Conservation (phyloP, 2,888 invertebrate genomes). For the Electrophaes corylata region DNA sequence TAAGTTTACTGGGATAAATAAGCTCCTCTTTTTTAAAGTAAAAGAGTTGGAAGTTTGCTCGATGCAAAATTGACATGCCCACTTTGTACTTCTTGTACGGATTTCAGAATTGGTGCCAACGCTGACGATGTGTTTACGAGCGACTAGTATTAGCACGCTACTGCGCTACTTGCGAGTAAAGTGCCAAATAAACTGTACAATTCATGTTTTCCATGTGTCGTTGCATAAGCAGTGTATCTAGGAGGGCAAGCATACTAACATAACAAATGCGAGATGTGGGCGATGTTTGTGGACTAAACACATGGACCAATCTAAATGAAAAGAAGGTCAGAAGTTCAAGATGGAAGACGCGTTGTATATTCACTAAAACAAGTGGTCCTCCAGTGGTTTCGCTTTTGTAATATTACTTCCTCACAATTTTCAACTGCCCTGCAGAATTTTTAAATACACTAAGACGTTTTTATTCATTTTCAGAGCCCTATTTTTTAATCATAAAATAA, state of each 20-base stretch:
- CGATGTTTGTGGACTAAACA: no score
- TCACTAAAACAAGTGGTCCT: background rate
- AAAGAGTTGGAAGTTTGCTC: background rate
- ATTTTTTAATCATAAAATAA: background rate
- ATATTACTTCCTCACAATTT: background rate
- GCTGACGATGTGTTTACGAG: slow-evolving; percentile 7
- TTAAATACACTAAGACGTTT: background rate
- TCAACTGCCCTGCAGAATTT: background rate
- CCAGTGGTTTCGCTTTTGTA: background rate
- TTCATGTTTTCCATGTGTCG: background rate
- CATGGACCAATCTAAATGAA: no score
- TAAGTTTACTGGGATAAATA: background rate
- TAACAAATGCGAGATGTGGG: background rate
- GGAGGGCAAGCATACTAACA: background rate
- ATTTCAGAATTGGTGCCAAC: slow-evolving; percentile 2
- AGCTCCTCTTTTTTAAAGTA: background rate
- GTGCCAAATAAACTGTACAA: background rate
- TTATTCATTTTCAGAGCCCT: background rate
- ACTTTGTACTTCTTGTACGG: background rate
- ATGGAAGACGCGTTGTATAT: slow-evolving; percentile 15
- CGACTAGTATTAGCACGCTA: background rate
- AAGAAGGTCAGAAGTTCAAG: slow-evolving; percentile 7
- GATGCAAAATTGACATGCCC: slow-evolving; percentile 2
- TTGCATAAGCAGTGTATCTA: background rate
- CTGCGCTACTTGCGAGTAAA: background rate